Conservation (phyloP, 2,888 invertebrate genomes). For the Ariolimax columbianus region DNA sequence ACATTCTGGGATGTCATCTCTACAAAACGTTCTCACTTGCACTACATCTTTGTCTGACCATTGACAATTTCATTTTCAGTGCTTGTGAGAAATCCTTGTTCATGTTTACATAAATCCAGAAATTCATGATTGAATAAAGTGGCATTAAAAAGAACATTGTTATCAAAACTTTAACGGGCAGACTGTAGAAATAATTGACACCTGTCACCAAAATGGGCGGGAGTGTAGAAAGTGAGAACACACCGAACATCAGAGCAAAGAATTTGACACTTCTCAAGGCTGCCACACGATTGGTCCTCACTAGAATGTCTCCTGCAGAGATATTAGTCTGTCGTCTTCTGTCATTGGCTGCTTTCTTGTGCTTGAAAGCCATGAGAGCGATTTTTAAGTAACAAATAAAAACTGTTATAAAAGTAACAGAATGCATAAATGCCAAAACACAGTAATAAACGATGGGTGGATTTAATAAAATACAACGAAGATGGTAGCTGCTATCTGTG, state of each 20-base stretch:
- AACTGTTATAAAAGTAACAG: not conserved
- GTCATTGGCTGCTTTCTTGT: not conserved
- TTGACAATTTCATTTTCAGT: not conserved
- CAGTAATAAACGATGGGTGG: not conserved
- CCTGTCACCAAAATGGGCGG: not conserved
- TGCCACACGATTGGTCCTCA: not conserved
- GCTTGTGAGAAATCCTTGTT: slow-evolving; percentile 7
- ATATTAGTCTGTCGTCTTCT: not conserved
- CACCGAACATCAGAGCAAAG: slow-evolving; percentile 21
- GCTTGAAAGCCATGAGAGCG: not conserved
- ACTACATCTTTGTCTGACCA: not conserved
- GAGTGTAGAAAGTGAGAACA: not conserved
- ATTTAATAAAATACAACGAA: not conserved
- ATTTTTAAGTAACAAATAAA: not conserved
- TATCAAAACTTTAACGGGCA: not conserved
- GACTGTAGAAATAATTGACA: not conserved
- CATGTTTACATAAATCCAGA: not conserved
- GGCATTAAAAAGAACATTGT: not conserved
- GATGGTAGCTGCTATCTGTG: not conserved
- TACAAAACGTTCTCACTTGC: no score
- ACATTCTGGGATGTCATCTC: no score
- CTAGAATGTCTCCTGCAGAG: not conserved
- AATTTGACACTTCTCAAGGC: slow-evolving; percentile 29
- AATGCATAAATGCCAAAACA: not conserved
- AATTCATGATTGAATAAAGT: not conserved